Evolutionary conservation across 1,140 invertebrate genomes (phyloP), one percentile per base, ranked within the genome.

Genomic region (Callitettix versicolor): DNA sequence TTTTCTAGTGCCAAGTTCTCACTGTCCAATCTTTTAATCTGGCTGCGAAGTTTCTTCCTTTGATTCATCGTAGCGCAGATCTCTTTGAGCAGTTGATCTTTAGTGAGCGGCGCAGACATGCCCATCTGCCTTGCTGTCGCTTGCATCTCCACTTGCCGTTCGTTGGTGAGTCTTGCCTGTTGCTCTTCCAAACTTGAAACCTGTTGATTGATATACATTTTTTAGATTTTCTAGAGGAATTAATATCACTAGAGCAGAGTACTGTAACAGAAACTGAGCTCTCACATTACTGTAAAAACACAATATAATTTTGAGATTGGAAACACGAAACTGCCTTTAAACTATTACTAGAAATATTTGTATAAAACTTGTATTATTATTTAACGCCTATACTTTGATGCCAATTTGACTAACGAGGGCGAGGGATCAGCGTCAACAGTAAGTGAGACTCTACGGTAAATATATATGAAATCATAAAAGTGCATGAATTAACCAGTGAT

Each of bases 41-140:
- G 85, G 24, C 79, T 79, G 57, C 88, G 84, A 18, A 93, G 70
- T 60, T 86, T 79, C 67, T 91, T 91, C 12, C 88, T 76, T 52
- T 90, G 85, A 3, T 81, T 76, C 52, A 92, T 69, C 7, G 88
- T 91, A 1, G 83, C 79, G 4, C 82, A 86, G 56, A 94, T 91
- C 71, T 94, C 89, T 65, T 85, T 84, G 38, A 91, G 67, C 61
- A 92, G 84, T 59, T 82, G 81, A 65, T 91, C 87, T 61, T 87
- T 81, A 1, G 61, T 64, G 1, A 60, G 34, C 12, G 44, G 47
- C 11, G 44, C 46, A 15, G 42, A 48, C 41, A 48, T 51, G 33
- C 41, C 59, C 55, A 53, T 57, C 52, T 60, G 58, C 54, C n/a
- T 53, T 21, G 51, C 50, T 7, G 38, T n/a, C 30, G 51, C 53